Evolutionary conservation across 2,888 invertebrate species (phyloP).

Genomic region (Lepeophtheirus nordmannii): DNA sequence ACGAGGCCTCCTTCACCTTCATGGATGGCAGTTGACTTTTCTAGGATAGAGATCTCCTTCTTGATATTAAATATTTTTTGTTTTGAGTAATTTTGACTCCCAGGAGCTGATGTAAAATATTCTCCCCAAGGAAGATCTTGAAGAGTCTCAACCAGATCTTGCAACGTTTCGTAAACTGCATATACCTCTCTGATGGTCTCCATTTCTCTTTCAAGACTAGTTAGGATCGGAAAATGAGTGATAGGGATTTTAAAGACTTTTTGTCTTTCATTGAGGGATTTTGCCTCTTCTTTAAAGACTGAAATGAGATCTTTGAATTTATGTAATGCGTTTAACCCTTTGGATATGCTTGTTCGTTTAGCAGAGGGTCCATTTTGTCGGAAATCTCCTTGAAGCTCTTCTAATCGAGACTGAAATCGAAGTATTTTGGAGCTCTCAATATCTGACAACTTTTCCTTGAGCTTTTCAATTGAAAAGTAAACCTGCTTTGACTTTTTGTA

Average conservation of each 20-base stretch:
- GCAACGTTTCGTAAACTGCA: background rate
- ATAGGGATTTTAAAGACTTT: constrained; percentile 9
- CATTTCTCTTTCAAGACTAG: background rate
- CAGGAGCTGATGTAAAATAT: constrained; percentile 12
- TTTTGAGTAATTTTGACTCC: background rate
- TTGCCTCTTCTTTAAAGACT: background rate
- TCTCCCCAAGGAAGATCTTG: constrained; percentile 1
- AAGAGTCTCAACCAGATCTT: background rate
- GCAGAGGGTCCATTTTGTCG: background rate
- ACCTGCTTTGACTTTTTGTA: constrained; percentile 19
- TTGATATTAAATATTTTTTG: background rate
- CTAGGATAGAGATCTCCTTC: background rate
- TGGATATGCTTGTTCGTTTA: background rate
- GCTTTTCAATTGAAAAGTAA: background rate
- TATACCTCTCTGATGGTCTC: background rate
- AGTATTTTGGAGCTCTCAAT: constrained; percentile 1
- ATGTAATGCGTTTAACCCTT: background rate
- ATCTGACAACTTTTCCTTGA: constrained; percentile 14
- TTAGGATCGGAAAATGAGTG: constrained; percentile 1
- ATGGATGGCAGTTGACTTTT: background rate
- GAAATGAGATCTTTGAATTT: background rate
- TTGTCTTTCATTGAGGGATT: background rate
- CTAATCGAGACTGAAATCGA: constrained; percentile 1
- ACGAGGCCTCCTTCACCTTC: background rate
- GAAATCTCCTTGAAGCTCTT: background rate